Conservation (phyloP, 2,888 invertebrate species). For the Amphipyra berbera region DNA sequence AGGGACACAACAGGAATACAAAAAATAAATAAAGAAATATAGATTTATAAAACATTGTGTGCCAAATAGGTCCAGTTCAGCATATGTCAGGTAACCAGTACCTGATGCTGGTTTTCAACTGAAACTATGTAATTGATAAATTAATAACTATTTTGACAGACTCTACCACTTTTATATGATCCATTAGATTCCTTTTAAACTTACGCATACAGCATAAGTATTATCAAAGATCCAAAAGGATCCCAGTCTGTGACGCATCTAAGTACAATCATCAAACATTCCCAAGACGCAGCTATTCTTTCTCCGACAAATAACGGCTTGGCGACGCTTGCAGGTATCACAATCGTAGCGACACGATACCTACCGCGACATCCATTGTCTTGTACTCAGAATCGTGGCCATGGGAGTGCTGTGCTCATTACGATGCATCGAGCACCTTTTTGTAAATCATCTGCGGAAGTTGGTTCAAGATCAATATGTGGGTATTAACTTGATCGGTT, state of each 20-base stretch:
- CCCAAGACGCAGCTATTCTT: conserved; percentile 31
- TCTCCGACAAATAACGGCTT: conserved; percentile 47
- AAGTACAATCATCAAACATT: conserved; percentile 12
- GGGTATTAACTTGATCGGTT: no score
- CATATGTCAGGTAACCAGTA: no score
- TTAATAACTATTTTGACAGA: no score
- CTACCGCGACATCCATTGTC: conserved; percentile 49
- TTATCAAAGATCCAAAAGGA: not conserved
- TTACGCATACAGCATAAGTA: not conserved
- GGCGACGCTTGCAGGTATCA: conserved; percentile 37
- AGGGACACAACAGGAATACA: no score
- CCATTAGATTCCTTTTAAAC: not conserved
- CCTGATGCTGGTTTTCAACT: no score
- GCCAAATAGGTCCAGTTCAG: no score
- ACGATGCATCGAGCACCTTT: conserved; percentile 34
- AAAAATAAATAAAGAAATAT: no score
- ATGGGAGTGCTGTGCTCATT: conserved; percentile 52
- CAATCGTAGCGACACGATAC: conserved; percentile 42
- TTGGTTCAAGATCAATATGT: conserved; percentile 35
- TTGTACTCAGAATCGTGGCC: conserved; percentile 46
- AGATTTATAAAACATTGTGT: no score
- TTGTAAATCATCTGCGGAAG: conserved; percentile 44
- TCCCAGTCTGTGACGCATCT: conserved; percentile 1
- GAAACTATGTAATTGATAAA: no score
- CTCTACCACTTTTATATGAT: no score